These are phyloP conservation scores for Leptinotarsa undecemlineata DNA, from an alignment of 1,140 invertebrate species.

Conservation along the genomic window DNA sequence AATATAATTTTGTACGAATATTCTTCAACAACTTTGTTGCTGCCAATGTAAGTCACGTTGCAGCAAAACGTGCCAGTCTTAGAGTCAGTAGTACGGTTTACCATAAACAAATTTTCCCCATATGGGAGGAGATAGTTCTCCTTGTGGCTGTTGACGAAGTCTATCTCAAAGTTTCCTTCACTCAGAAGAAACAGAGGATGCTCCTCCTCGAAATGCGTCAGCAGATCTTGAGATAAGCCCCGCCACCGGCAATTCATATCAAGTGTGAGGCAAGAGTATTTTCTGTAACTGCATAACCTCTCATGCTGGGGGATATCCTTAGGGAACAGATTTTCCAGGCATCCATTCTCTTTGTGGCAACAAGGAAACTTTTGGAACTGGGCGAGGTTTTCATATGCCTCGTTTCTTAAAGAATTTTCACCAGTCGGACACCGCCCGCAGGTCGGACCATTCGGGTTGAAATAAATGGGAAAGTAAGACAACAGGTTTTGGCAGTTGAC, in stretches of 20 bases:
- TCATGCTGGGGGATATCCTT: constrained; percentile 33
- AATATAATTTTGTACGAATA: constrained; percentile 27
- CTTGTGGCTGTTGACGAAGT: constrained; percentile 35
- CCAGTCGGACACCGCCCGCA: constrained; percentile 31
- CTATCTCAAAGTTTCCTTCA: constrained; percentile 33
- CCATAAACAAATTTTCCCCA: constrained; percentile 33
- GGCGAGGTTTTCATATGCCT: constrained; percentile 30
- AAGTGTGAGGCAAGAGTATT: constrained; percentile 22
- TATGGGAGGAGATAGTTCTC: constrained; percentile 34
- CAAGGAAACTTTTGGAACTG: constrained; percentile 34
- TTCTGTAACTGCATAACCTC: constrained; percentile 26
- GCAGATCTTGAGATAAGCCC: constrained; percentile 19
- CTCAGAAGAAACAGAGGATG: constrained; percentile 30
- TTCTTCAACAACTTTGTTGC: constrained; percentile 10
- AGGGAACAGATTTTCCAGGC: constrained; percentile 26
- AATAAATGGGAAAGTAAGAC: constrained; percentile 34
- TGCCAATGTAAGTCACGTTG: constrained; percentile 25
- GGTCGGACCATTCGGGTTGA: constrained; percentile 3
- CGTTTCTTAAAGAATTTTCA: constrained; percentile 19
- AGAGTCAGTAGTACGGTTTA: constrained; percentile 25
- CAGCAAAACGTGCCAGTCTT: constrained; percentile 28
- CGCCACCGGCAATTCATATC: constrained; percentile 23
- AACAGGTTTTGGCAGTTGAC: constrained; percentile 28
- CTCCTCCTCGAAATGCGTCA: constrained; percentile 31
- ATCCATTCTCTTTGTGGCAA: constrained; percentile 28